These are phyloP conservation scores for Tragelaphus oryx DNA, from an alignment of 2,797 vertebrate species.

Conservation along the genomic window DNA sequence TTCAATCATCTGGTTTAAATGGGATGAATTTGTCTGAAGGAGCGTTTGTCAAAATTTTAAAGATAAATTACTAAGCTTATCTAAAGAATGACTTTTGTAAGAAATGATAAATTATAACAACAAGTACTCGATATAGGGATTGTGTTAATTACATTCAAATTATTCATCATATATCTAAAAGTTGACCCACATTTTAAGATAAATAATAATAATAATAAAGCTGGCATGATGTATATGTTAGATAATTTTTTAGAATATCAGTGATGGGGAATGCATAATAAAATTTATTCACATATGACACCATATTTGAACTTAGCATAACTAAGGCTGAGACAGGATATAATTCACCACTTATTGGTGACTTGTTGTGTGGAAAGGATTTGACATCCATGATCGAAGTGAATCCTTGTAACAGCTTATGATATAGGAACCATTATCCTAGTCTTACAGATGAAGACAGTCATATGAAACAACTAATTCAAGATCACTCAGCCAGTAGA, in stretches of 20 bases:
- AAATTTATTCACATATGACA: slow-evolving; percentile 7
- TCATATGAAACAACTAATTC: slow-evolving; percentile 47
- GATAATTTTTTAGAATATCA: slow-evolving; percentile 23
- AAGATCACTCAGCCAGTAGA: not conserved
- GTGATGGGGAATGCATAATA: not conserved
- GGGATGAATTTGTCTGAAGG: slow-evolving; percentile 37
- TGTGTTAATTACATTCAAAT: slow-evolving; percentile 14
- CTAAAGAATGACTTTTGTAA: slow-evolving; percentile 37
- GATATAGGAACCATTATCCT: slow-evolving; percentile 14
- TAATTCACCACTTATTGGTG: slow-evolving; percentile 23
- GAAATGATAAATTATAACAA: slow-evolving; percentile 34
- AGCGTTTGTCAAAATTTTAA: slow-evolving; percentile 20
- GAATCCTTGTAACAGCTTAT: slow-evolving; percentile 35
- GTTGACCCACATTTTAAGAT: not conserved
- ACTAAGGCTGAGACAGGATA: not conserved
- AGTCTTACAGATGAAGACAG: not conserved
- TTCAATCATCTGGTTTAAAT: slow-evolving; percentile 10
- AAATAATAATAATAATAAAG: not conserved
- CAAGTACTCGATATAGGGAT: slow-evolving; percentile 14
- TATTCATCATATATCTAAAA: not conserved
- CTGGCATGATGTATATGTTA: not conserved
- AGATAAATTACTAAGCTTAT: slow-evolving; percentile 34
- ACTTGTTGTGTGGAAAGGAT: slow-evolving; percentile 3
- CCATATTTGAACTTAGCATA: not conserved
- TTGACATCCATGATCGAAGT: slow-evolving; percentile 37